These are phyloP conservation scores for Menura novaehollandiae DNA, from an alignment of 2,113 vertebrate genomes.

Conservation along the genomic window DNA sequence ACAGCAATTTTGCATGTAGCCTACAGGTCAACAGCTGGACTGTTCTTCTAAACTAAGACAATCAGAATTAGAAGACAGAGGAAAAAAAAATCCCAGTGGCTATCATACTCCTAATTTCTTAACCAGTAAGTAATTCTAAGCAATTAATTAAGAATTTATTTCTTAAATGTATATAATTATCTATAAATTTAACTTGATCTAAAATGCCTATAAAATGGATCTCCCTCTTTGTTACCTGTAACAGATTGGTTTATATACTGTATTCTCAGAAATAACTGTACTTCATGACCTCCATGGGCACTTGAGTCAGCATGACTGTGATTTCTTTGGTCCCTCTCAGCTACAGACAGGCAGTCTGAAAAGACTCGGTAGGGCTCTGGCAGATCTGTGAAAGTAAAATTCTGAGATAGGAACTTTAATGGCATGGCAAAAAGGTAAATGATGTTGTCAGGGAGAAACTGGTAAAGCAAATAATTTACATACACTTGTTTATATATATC, in stretches of 20 bases:
- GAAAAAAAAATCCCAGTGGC: neutral
- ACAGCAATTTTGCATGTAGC: neutral
- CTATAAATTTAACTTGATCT: neutral
- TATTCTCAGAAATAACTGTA: neutral
- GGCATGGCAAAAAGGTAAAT: neutral
- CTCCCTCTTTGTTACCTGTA: neutral
- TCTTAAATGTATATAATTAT: neutral
- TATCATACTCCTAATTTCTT: neutral
- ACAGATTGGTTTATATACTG: neutral
- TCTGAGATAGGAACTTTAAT: neutral
- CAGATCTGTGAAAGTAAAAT: neutral
- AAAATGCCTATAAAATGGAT: neutral
- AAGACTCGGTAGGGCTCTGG: neutral
- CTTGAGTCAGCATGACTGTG: neutral
- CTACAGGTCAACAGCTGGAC: neutral
- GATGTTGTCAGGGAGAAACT: neutral
- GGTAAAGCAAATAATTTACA: neutral
- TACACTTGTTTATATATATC: neutral
- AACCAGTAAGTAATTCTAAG: neutral
- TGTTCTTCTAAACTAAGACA: neutral
- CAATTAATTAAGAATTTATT: neutral
- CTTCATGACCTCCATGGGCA: neutral
- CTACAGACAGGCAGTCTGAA: neutral
- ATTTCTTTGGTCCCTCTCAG: neutral
- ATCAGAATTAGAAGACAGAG: neutral